phyloP scores from a whole-genome alignment of 2,113 vertebrate species.

The Eulemur rufifrons region DNA sequence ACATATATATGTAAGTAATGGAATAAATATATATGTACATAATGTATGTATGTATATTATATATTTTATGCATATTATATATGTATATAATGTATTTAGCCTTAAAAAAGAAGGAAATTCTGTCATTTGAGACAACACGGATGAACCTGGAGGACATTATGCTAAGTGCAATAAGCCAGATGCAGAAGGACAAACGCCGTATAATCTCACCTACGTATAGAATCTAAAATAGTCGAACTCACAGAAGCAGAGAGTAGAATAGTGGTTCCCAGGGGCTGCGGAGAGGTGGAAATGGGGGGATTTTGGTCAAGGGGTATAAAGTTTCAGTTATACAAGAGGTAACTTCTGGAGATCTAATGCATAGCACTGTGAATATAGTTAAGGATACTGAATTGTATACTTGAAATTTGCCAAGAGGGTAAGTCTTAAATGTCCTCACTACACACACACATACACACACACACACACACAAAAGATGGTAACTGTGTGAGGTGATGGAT shows the following conservation, averaged over 20 bases:
- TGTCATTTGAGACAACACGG: not conserved
- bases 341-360: not conserved
- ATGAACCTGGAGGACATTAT: not conserved
- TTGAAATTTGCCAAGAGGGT: not conserved
- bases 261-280: not conserved
- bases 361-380: not conserved
- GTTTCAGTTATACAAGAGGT: not conserved
- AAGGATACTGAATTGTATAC: no score
- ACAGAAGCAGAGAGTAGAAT: not conserved
- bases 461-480: not conserved
- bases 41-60: no score
- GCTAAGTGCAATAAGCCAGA: not conserved
- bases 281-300: not conserved
- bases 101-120: not conserved
- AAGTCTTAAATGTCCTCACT: not conserved
- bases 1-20: no score
- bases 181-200: not conserved
- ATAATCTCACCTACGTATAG: not conserved
- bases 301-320: not conserved
- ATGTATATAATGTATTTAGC: not conserved
- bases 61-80: no score
- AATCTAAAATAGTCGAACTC: not conserved
- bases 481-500: not conserved
- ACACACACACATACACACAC: not conserved
- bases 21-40: no score